phyloP scores from a whole-genome alignment of 2,797 vertebrate genomes.

The Cheirogaleus major region DNA sequence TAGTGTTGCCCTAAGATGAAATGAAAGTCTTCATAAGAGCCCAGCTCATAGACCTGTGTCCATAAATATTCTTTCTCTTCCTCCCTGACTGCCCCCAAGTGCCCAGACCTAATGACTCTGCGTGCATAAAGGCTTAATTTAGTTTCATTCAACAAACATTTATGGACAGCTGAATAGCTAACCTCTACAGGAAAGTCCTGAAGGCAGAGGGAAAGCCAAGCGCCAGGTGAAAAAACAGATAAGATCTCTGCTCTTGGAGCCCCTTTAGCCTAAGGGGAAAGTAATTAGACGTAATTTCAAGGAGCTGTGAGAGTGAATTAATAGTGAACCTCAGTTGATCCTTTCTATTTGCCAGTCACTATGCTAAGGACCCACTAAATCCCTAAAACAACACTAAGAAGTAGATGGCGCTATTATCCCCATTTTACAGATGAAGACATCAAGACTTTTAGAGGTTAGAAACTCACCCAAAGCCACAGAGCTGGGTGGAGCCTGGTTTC shows the following conservation, averaged over 20 bases:
- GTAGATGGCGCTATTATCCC: rapidly evolving
- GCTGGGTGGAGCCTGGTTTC: not conserved
- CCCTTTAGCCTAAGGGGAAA: not conserved
- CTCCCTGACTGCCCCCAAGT: not conserved
- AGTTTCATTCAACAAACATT: not conserved
- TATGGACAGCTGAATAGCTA: not conserved
- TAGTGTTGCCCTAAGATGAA: not conserved
- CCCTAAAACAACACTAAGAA: not conserved
- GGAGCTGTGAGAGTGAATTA: not conserved
- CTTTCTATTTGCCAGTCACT: not conserved
- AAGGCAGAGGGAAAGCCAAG: not conserved
- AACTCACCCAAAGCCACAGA: not conserved
- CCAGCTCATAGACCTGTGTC: not conserved
- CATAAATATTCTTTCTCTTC: not conserved
- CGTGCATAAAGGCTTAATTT: not conserved
- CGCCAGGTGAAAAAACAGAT: not conserved
- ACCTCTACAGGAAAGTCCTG: not conserved
- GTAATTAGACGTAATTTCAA: not conserved
- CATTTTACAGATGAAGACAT: not conserved
- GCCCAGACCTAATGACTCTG: not conserved
- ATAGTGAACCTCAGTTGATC: not conserved
- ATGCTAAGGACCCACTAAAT: not conserved
- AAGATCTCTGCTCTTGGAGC: not conserved
- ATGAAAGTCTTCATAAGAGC: not conserved
- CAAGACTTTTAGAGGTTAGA: not conserved